A percentile compares a stretch with the other conserved stretches of the same genome.
Conservation (phyloP, 2,797 vertebrate genomes). For the Bucorvus abyssinicus region DNA sequence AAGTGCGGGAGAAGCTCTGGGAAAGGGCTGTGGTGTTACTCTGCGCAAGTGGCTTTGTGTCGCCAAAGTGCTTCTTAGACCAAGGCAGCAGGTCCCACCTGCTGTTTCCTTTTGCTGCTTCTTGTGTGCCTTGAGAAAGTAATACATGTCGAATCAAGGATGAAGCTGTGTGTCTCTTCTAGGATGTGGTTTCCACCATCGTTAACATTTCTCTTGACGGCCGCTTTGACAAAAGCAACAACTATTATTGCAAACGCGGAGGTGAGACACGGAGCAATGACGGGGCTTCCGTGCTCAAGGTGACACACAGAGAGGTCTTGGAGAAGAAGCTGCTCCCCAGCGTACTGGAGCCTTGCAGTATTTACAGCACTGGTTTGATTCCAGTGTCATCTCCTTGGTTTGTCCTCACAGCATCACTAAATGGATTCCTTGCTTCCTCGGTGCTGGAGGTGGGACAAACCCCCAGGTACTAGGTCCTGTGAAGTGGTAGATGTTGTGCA, state of each 20-base stretch:
- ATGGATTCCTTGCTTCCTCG: background rate
- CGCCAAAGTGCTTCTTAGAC: background rate
- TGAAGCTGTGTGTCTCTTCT: too few species aligned
- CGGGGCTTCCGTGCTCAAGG: accelerated
- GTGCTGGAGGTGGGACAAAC: background rate
- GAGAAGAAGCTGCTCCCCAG: background rate
- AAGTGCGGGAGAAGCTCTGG: background rate
- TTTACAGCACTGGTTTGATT: background rate
- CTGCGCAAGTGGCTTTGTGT: background rate
- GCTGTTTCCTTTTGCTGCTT: constrained; percentile 8
- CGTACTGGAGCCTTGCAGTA: background rate
- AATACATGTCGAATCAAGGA: background rate
- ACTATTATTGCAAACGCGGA: background rate
- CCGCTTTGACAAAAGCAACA: background rate
- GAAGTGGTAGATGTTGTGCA: background rate
- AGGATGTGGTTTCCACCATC: background rate
- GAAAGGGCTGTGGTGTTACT: too few species aligned
- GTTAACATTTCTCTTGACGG: background rate
- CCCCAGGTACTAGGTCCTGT: background rate
- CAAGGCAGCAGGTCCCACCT: background rate
- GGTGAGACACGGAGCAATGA: background rate
- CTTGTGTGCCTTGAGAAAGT: background rate
- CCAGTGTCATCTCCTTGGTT: background rate
- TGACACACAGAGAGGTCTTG: accelerated
- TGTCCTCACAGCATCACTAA: background rate